These are phyloP conservation scores for Lagodon rhomboides DNA, from an alignment of 2,797 vertebrate species.

Conservation along the genomic window DNA sequence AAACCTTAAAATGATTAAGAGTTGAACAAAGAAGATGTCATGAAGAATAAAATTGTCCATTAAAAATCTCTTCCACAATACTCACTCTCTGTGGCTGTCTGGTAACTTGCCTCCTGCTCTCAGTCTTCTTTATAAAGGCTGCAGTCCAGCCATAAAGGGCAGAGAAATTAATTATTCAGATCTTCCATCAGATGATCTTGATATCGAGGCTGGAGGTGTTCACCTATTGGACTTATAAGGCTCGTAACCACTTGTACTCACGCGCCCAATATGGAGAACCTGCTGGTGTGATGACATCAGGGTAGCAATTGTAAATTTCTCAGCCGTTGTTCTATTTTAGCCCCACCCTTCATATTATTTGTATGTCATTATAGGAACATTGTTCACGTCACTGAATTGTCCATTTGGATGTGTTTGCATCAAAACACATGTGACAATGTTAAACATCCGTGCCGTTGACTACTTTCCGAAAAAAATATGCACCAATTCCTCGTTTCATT, in stretches of 20 bases:
- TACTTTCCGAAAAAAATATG: not conserved
- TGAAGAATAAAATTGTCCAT: not conserved
- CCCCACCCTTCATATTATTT: not conserved
- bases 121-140: slow-evolving; percentile 17
- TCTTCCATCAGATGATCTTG: slow-evolving; percentile 6
- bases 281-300: slow-evolving; percentile 8
- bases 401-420: not conserved
- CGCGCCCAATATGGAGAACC: not conserved
- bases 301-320: slow-evolving; percentile 14
- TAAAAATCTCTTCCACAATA: not conserved
- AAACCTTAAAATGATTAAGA: not conserved
- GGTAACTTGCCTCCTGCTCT: not conserved
- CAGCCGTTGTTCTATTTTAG: slow-evolving; percentile 23
- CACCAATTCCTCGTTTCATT: not conserved
- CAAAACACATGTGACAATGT: not conserved
- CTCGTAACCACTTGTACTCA: slow-evolving; percentile 5
- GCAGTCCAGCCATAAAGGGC: not conserved
- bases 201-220: slow-evolving; percentile 10
- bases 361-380: not conserved
- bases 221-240: slow-evolving; percentile 16
- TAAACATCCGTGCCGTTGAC: not conserved
- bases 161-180: slow-evolving; percentile 24
- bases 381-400: not conserved
- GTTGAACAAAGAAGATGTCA: not conserved
- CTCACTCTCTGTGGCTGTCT: slow-evolving; percentile 18